phyloP scores from a whole-genome alignment of 2,888 invertebrate genomes.

The Apotomis capreana region DNA sequence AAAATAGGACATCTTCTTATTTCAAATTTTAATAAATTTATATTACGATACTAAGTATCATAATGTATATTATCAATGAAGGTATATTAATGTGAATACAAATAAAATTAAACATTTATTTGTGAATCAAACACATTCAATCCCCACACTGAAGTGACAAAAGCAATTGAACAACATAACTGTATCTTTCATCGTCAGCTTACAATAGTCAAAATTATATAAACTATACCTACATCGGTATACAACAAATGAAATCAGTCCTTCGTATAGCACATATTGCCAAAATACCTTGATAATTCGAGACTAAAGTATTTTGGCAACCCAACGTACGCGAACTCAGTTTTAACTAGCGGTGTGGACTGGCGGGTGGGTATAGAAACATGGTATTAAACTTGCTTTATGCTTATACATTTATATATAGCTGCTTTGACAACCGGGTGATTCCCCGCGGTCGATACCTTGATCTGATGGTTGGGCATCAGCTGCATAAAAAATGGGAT shows the following conservation, averaged over 20 bases:
- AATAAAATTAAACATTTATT: no score
- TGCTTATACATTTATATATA: slow-evolving; percentile 54
- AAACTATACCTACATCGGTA: slow-evolving; percentile 26
- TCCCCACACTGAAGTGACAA: background rate
- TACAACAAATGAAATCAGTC: background rate
- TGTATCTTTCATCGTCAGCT: no score
- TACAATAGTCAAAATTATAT: background rate
- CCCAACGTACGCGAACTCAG: background rate
- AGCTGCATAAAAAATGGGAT: slow-evolving; percentile 7
- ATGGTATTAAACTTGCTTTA: slow-evolving; percentile 37
- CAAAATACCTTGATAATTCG: slow-evolving; percentile 5
- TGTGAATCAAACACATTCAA: no score
- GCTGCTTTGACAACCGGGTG: slow-evolving; percentile 50
- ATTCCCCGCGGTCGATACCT: slow-evolving; percentile 53
- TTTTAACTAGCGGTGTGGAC: slow-evolving; percentile 23
- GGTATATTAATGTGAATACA: no score
- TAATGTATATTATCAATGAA: no score
- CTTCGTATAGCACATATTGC: background rate
- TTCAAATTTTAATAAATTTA: no score
- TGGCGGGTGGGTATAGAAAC: slow-evolving; percentile 31
- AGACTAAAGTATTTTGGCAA: slow-evolving; percentile 12
- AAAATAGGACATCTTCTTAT: no score
- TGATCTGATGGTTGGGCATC: slow-evolving; percentile 7
- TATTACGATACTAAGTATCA: no score
- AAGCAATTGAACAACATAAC: no score